Percentiles rank a stretch among this genome's conserved stretches.
phyloP scores from a whole-genome alignment of 2,888 invertebrate species.

The Drosophila limbata region DNA sequence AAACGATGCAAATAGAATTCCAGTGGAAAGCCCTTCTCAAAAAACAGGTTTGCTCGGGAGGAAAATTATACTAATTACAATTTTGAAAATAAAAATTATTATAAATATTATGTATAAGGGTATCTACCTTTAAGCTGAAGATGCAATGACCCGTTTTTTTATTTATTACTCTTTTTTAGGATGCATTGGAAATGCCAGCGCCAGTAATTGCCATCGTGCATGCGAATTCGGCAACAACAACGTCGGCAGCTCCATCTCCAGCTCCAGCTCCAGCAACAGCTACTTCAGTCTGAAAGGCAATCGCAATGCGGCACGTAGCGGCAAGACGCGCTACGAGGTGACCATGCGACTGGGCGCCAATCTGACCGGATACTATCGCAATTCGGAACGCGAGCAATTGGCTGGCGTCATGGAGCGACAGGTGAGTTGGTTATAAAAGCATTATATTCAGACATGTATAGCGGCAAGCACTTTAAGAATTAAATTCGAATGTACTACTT shows the following conservation, averaged over 20 bases:
- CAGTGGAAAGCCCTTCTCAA: too few relatives aligned
- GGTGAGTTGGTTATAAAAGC: slow-evolving; percentile 76
- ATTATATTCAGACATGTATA: slow-evolving; percentile 12
- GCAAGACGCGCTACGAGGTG: slow-evolving; percentile 84
- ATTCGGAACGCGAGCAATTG: slow-evolving; percentile 80
- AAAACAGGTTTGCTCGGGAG: too few relatives aligned
- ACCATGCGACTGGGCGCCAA: slow-evolving; percentile 85
- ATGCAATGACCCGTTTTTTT: not conserved
- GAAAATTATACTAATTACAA: too few relatives aligned
- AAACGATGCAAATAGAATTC: too few relatives aligned
- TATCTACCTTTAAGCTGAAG: not conserved
- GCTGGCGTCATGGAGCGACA: slow-evolving; percentile 83
- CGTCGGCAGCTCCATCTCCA: not conserved
- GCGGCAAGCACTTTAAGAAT: slow-evolving; percentile 36
- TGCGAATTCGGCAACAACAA: slow-evolving; percentile 77
- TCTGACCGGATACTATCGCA: slow-evolving; percentile 83
- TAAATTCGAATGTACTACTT: slow-evolving; percentile 26
- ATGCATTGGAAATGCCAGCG: slow-evolving; percentile 78
- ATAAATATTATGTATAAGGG: too few relatives aligned
- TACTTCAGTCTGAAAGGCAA: slow-evolving; percentile 61
- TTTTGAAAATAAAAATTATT: too few relatives aligned
- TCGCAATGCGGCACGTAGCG: slow-evolving; percentile 79
- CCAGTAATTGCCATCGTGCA: slow-evolving; percentile 82
- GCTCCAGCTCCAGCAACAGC: slow-evolving; percentile 7
- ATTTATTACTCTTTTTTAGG: slow-evolving; percentile 57